Percentiles rank a stretch among this genome's conserved stretches.
phyloP scores from a whole-genome alignment of 2,113 vertebrate species.

The Podiceps cristatus region DNA sequence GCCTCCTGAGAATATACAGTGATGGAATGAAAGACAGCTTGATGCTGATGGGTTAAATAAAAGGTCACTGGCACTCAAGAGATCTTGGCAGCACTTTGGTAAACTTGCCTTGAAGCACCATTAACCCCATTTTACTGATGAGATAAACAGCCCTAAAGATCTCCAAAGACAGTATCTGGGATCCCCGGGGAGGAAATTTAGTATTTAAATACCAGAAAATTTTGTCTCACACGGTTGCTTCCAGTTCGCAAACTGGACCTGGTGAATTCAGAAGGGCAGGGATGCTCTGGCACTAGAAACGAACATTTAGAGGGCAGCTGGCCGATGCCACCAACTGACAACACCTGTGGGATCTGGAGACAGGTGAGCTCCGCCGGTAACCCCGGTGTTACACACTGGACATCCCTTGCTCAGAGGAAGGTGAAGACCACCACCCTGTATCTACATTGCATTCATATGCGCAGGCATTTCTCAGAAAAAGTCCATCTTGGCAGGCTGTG shows the following conservation, averaged over 20 bases:
- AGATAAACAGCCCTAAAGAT: neutral
- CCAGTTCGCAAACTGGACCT: neutral
- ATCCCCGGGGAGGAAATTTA: neutral
- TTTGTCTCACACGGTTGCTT: neutral
- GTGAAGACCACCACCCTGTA: accelerated
- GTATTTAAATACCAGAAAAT: neutral
- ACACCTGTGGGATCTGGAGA: neutral
- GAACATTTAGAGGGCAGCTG: neutral
- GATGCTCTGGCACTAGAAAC: neutral
- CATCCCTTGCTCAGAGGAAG: neutral
- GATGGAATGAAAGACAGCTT: conserved; percentile 66
- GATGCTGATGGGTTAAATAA: conserved; percentile 57
- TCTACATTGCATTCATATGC: accelerated
- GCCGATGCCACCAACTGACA: neutral
- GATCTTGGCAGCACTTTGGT: neutral
- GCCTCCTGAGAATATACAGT: neutral
- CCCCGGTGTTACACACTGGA: neutral
- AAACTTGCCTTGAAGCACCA: conserved; percentile 12
- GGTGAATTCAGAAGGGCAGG: neutral
- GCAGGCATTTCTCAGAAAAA: neutral
- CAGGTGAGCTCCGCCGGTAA: neutral
- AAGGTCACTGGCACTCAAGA: conserved; percentile 44
- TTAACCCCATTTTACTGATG: conserved; percentile 18
- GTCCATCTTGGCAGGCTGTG: neutral
- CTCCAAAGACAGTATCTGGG: neutral